Evolutionary conservation across 1,140 invertebrate species (phyloP).

Genomic region (Caerostris darwini): DNA sequence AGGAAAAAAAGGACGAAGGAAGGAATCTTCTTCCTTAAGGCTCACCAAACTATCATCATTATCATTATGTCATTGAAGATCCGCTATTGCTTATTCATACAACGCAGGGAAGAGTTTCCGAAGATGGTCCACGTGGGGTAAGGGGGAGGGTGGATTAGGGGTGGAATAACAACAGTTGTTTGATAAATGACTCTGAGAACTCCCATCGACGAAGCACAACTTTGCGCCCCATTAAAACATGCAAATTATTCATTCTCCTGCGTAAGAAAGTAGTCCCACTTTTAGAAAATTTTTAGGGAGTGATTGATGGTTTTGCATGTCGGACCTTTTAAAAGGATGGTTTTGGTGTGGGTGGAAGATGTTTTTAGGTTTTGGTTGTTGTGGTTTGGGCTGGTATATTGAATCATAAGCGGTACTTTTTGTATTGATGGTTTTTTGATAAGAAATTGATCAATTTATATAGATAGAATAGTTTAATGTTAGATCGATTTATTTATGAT

Average conservation of each 20-base stretch:
- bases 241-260: constrained; percentile 75
- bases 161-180: constrained; percentile 64
- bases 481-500: neutral
- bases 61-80: constrained; percentile 75
- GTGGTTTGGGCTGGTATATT: neutral
- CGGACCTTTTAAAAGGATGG: constrained; percentile 54
- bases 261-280: constrained; percentile 74
- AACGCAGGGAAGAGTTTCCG: constrained; percentile 56
- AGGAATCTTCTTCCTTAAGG: constrained; percentile 17
- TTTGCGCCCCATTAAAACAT: constrained; percentile 77
- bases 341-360: neutral
- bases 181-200: constrained; percentile 71
- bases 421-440: neutral
- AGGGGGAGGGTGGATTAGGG: neutral
- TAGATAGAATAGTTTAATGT: neutral
- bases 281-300: constrained; percentile 69
- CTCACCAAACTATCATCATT: constrained; percentile 68
- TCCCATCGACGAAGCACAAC: constrained; percentile 72
- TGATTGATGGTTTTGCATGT: constrained; percentile 61
- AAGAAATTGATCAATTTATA: constrained; percentile 23
- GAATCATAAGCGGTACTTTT: neutral
- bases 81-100: constrained; percentile 73
- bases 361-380: constrained; percentile 39
- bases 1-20: neutral
- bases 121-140: neutral